phyloP scores from a whole-genome alignment of 2,113 vertebrate species.

The Aramus guarauna region DNA sequence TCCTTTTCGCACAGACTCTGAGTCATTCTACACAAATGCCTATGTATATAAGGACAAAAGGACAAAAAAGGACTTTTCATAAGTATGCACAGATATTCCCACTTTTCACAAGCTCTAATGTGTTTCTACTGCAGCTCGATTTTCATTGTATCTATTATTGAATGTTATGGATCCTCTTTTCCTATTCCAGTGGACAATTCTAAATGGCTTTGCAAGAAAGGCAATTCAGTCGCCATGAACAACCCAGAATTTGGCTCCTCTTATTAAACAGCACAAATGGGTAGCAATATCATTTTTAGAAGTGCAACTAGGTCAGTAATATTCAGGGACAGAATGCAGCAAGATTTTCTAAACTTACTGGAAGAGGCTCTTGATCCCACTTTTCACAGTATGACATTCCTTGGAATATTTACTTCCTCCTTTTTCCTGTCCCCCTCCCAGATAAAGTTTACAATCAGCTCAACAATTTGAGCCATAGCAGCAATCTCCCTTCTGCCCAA shows the following conservation, averaged over 20 bases:
- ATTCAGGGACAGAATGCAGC: neutral
- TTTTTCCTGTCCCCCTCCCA: neutral
- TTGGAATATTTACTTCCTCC: neutral
- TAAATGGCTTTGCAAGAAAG: neutral
- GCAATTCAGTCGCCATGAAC: neutral
- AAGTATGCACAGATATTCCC: neutral
- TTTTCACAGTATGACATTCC: neutral
- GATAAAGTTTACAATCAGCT: neutral
- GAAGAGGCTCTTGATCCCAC: neutral
- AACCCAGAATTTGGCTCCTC: neutral
- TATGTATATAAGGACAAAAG: neutral
- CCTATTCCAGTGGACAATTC: neutral
- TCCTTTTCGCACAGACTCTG: neutral
- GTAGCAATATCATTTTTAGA: neutral
- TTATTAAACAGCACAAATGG: neutral
- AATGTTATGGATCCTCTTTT: neutral
- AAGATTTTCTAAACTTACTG: neutral
- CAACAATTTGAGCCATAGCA: neutral
- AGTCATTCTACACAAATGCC: neutral
- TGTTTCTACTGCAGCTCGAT: neutral
- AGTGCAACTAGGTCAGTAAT: neutral
- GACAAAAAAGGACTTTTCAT: neutral
- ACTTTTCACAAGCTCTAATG: neutral
- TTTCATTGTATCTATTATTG: neutral
- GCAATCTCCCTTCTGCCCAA: neutral